Percentiles rank a stretch among this genome's conserved stretches.
phyloP scores from a whole-genome alignment of 2,888 invertebrate species.

The Homarus gammarus region DNA sequence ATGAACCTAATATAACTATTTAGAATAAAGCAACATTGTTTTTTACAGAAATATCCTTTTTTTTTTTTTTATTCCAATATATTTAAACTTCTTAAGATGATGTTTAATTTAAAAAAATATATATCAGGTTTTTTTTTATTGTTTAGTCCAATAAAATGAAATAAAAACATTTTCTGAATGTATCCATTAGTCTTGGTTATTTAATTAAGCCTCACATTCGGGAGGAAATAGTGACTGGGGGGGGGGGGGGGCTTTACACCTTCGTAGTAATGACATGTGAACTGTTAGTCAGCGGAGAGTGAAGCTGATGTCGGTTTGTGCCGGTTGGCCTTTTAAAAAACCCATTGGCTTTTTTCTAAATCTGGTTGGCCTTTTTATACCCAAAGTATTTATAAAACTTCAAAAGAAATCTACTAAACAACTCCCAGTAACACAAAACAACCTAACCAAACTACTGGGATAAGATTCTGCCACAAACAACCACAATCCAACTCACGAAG shows the following conservation, averaged over 20 bases:
- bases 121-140: background rate
- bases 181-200: background rate
- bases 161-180: slow-evolving; percentile 2
- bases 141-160: background rate
- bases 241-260: background rate
- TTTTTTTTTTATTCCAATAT: background rate
- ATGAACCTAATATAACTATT: background rate
- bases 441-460: too few species aligned
- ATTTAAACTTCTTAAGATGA: background rate
- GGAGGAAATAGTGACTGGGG: background rate
- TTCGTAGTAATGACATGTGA: background rate
- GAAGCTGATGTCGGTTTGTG: background rate
- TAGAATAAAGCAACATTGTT: too few species aligned
- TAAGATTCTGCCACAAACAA: too few species aligned
- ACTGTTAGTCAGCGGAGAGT: background rate
- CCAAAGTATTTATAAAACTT: too few species aligned
- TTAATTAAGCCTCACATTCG: background rate
- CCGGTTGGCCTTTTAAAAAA: too few species aligned
- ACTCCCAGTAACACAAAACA: too few species aligned
- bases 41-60: background rate
- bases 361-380: too few species aligned
- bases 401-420: too few species aligned
- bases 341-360: too few species aligned
- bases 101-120: background rate
- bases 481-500: too few species aligned